Conservation (phyloP, 2,888 invertebrate species). For the Cantharis nigra region DNA sequence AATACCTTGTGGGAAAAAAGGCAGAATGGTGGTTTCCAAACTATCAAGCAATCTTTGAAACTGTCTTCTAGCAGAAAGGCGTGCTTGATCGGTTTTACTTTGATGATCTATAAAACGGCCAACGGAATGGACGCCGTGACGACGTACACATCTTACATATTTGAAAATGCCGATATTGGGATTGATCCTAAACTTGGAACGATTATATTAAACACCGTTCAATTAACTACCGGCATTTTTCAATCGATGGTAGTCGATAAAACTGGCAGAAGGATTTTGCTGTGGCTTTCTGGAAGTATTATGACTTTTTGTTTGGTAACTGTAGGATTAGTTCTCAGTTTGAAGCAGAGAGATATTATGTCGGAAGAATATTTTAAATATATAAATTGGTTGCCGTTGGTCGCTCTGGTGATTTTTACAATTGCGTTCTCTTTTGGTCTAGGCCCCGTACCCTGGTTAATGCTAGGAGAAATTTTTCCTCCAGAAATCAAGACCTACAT, state of each 20-base stretch:
- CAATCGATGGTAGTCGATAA: constrained; percentile 77
- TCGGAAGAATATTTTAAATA: constrained; percentile 48
- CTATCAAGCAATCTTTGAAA: constrained; percentile 61
- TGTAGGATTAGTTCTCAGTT: constrained; percentile 68
- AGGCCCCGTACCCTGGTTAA: constrained; percentile 84
- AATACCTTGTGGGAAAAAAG: constrained; percentile 53
- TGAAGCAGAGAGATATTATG: constrained; percentile 44
- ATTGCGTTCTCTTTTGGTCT: constrained; percentile 79
- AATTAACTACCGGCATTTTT: constrained; percentile 71
- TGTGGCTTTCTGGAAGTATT: constrained; percentile 68
- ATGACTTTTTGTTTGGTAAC: constrained; percentile 70
- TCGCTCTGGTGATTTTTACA: constrained; percentile 72
- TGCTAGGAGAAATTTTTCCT: constrained; percentile 75
- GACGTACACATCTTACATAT: constrained; percentile 63
- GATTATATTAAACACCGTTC: constrained; percentile 68
- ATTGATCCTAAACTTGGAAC: constrained; percentile 56
- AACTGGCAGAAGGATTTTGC: constrained; percentile 73
- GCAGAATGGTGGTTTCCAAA: constrained; percentile 58
- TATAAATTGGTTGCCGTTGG: constrained; percentile 72
- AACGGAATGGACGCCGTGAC: constrained; percentile 66
- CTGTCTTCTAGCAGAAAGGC: constrained; percentile 65
- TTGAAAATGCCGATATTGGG: constrained; percentile 57
- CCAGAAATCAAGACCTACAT: constrained; percentile 75
- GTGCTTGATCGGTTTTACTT: constrained; percentile 59
- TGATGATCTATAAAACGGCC: constrained; percentile 70